Evolutionary conservation across 2,113 vertebrate species (phyloP).

Genomic region (Dasyurus viverrinus): DNA sequence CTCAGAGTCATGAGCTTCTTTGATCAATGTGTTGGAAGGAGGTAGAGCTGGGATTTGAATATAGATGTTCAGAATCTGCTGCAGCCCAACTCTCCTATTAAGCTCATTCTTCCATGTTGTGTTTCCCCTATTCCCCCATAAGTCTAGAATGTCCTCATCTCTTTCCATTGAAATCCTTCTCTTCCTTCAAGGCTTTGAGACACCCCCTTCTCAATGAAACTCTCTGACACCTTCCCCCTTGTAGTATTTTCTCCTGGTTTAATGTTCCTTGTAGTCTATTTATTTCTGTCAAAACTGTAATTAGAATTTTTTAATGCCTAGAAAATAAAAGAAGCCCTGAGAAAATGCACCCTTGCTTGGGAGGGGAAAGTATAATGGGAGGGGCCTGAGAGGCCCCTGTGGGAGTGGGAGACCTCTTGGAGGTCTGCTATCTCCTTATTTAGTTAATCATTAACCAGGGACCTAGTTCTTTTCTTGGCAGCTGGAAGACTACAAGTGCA

Average conservation of each 20-base stretch:
- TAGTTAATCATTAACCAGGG: neutral
- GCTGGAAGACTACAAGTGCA: neutral
- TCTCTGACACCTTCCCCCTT: neutral
- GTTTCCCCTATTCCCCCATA: neutral
- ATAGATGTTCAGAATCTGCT: neutral
- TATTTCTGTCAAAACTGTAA: neutral
- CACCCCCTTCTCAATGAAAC: neutral
- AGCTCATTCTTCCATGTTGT: neutral
- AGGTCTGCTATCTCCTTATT: neutral
- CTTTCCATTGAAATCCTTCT: neutral
- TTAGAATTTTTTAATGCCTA: neutral
- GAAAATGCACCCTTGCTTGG: neutral
- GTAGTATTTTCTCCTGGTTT: neutral
- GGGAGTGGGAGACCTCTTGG: neutral
- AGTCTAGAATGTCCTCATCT: neutral
- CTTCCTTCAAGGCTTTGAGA: neutral
- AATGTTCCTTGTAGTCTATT: neutral
- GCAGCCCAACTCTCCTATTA: neutral
- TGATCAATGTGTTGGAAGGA: neutral
- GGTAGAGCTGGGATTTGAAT: neutral
- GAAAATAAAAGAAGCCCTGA: neutral
- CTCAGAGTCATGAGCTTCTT: neutral
- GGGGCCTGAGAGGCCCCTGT: neutral
- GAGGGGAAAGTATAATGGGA: neutral
- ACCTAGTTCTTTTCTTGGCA: neutral